Conservation (phyloP, 2,888 invertebrate species). For the Hydropsyche betteni region DNA sequence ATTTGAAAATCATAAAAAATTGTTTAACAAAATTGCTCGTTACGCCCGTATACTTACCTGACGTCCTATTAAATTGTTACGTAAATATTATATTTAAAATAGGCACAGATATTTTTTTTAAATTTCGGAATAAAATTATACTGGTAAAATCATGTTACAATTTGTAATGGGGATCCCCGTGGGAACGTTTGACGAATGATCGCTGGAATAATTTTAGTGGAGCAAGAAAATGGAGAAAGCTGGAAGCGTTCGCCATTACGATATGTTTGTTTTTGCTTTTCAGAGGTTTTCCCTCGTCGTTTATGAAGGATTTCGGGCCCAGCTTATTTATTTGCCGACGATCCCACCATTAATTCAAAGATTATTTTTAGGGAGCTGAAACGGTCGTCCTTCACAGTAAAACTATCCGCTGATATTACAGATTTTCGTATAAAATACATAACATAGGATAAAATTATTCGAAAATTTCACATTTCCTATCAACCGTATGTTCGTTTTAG, state of each 20-base stretch:
- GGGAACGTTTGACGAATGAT: slow-evolving; percentile 13
- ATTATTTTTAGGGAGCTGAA: slow-evolving; percentile 11
- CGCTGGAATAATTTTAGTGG: not conserved
- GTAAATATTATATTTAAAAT: not conserved
- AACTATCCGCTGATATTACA: not conserved
- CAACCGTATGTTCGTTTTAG: not conserved
- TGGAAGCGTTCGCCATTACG: slow-evolving; percentile 1
- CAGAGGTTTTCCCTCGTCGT: slow-evolving; percentile 7
- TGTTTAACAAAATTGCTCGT: too few species aligned
- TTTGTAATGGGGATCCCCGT: not conserved
- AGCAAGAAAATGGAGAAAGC: slow-evolving; percentile 19
- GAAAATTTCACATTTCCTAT: not conserved
- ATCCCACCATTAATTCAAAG: slow-evolving; percentile 26
- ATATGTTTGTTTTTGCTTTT: slow-evolving; percentile 31
- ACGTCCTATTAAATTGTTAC: too few species aligned
- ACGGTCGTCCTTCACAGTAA: not conserved
- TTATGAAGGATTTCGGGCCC: slow-evolving; percentile 18
- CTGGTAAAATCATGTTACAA: not conserved
- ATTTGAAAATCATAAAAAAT: too few species aligned
- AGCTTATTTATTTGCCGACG: slow-evolving; percentile 16
- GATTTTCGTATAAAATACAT: not conserved
- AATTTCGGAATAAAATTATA: not conserved
- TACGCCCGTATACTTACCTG: too few species aligned
- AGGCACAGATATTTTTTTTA: not conserved
- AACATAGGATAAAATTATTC: too few species aligned